Evolutionary conservation across 2,113 vertebrate genomes (phyloP).

Genomic region (Oncorhynchus kisutch): DNA sequence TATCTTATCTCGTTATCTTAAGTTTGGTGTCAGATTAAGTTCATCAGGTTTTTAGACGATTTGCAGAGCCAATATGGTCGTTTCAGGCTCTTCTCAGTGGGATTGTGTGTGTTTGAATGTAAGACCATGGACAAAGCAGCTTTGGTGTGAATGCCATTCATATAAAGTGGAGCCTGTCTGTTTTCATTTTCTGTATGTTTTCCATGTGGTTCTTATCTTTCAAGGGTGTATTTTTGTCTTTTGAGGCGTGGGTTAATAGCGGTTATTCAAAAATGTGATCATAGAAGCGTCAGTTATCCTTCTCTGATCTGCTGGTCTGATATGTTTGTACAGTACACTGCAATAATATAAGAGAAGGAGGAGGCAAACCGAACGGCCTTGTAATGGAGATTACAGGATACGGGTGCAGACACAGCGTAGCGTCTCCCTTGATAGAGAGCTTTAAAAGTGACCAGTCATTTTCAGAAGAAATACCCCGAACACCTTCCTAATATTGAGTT

Average conservation of each 20-base stretch:
- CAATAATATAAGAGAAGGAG: background rate
- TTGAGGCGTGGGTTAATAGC: background rate
- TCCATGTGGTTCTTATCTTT: background rate
- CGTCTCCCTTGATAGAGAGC: no score
- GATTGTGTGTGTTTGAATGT: background rate
- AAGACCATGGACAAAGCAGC: conserved; percentile 1
- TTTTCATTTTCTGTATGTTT: background rate
- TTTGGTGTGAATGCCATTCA: background rate
- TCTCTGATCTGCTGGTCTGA: conserved; percentile 23
- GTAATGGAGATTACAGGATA: background rate
- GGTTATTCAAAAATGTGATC: background rate
- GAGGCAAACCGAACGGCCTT: conserved; percentile 8
- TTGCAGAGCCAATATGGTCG: background rate
- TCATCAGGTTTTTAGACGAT: background rate
- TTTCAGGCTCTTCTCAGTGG: background rate
- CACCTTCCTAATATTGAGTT: no score
- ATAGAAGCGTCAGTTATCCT: background rate
- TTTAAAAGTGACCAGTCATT: background rate
- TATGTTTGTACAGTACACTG: conserved; percentile 1
- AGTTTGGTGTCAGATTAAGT: background rate
- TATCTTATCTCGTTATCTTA: background rate
- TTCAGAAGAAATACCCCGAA: no score
- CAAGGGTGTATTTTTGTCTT: background rate
- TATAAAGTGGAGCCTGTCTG: background rate
- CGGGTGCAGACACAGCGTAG: no score